These are phyloP conservation scores for Acanthosepion pharaonis DNA, from an alignment of 2,888 invertebrate species.

Conservation along the genomic window DNA sequence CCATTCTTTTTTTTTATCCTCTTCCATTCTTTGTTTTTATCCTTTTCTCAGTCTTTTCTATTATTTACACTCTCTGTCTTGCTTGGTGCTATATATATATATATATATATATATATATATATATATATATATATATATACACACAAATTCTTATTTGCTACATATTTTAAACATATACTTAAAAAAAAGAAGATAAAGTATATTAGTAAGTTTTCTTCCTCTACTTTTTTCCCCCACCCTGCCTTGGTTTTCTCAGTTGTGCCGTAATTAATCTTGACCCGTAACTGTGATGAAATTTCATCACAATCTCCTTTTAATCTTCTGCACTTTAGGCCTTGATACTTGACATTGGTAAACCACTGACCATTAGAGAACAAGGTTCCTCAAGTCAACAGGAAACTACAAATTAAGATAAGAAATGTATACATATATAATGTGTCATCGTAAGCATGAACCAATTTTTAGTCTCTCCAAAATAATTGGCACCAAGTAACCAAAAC, in stretches of 20 bases:
- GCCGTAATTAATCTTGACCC: neutral
- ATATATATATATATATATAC: no score
- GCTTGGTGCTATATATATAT: no score
- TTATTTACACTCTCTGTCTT: no score
- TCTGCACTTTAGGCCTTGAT: neutral
- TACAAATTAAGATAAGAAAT: constrained; percentile 2
- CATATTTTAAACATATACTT: no score
- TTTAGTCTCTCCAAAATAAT: neutral
- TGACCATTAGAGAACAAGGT: neutral
- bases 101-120: neutral
- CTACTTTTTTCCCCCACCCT: no score
- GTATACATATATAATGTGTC: neutral
- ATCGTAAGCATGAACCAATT: neutral
- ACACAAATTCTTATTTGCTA: no score
- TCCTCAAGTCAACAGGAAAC: constrained; percentile 2
- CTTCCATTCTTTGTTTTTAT: no score
- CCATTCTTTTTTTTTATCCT: no score
- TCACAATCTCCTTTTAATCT: neutral
- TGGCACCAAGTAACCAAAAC: neutral
- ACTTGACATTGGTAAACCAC: neutral
- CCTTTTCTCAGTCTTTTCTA: no score
- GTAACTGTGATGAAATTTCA: neutral
- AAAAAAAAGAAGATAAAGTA: no score
- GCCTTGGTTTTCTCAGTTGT: neutral
- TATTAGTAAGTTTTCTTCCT: neutral